phyloP scores from a whole-genome alignment of 2,113 vertebrate genomes.

The Alectura lathami region DNA sequence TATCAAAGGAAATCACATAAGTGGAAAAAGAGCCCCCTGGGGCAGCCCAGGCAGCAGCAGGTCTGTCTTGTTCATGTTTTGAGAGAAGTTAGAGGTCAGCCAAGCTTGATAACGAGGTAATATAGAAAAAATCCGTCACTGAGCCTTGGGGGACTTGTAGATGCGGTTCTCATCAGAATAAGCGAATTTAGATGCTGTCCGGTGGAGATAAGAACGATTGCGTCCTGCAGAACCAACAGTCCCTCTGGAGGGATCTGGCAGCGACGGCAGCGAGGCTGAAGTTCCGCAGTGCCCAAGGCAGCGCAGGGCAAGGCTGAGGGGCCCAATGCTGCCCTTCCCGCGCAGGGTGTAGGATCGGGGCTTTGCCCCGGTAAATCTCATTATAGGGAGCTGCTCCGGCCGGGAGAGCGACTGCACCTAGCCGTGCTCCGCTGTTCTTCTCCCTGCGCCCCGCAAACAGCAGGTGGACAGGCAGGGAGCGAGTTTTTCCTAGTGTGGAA shows the following conservation, averaged over 20 bases:
- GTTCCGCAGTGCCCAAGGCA: neutral
- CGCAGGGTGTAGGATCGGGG: neutral
- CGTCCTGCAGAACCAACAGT: neutral
- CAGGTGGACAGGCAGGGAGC: rapidly evolving
- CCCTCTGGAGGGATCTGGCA: neutral
- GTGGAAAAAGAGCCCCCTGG: constrained; percentile 70
- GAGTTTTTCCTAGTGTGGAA: neutral
- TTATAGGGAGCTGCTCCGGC: neutral
- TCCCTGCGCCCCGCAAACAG: neutral
- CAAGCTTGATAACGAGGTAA: constrained; percentile 66
- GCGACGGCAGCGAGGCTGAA: neutral
- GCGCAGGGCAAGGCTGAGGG: rapidly evolving
- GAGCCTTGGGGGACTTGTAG: constrained; percentile 37
- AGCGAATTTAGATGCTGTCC: constrained; percentile 24
- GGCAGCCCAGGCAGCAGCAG: constrained; percentile 48
- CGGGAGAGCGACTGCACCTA: neutral
- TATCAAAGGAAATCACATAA: constrained; percentile 69
- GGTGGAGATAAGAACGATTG: neutral
- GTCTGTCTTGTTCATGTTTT: constrained; percentile 53
- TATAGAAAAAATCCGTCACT: constrained; percentile 61
- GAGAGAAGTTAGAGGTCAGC: constrained; percentile 62
- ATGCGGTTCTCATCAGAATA: constrained; percentile 14
- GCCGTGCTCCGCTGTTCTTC: rapidly evolving
- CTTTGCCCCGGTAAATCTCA: neutral
- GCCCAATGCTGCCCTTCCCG: neutral